Base-by-base conservation (phyloP, 2,888 invertebrate genomes). In the Latrodectus hesperus region DNA sequence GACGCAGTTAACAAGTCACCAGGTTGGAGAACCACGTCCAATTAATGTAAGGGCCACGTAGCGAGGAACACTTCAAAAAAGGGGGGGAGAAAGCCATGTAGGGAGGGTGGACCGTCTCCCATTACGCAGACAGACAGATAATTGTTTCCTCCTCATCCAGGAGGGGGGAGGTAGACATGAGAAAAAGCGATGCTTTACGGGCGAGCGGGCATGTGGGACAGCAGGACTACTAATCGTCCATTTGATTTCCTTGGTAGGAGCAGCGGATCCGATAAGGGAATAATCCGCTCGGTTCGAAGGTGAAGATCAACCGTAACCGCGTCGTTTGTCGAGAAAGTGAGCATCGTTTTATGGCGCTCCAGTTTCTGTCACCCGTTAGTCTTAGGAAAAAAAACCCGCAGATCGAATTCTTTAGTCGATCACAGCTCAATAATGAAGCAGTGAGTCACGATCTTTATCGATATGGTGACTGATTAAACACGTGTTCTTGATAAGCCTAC, bases 231-330 rank as follows among this genome's bases (percentile, higher is more conserved):
- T 49, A 16, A 67, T 84, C 71, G 71, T 22, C 71, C 26, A 77
- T 77, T 75, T 60, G 76, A 70, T 71, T 84, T 84, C 75, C 71
- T 51, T 64, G 75, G 76, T 70, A 51, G 76, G 71, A 75, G 76
- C 49, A 10, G 76, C 26, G 70, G 51, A 67, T 81, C 73, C 26
- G 72, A 67, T n/a, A 67, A 67, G 52, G 49, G 64, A 67, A 64
- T 72, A n/a, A 53, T 60, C 74, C 17, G 17, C 26, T 16, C 53
- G 60, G 60, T 4, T 60, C 16, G 60, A 60, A 60, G 60, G 60
- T 60, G 60, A 60, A 60, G n/a, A 60, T 4, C n/a, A 60, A n/a
- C 14, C 16, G 60, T 16, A 16, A 60, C 12, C n/a, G 60, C 6
- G 60, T n/a, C 60, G 6, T 60, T 60, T 38, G 38, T 38, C 38